Percentiles rank a stretch among this genome's conserved stretches.
phyloP scores from a whole-genome alignment of 92 coral and sea anemone species.

The Pocillopora meandrina region DNA sequence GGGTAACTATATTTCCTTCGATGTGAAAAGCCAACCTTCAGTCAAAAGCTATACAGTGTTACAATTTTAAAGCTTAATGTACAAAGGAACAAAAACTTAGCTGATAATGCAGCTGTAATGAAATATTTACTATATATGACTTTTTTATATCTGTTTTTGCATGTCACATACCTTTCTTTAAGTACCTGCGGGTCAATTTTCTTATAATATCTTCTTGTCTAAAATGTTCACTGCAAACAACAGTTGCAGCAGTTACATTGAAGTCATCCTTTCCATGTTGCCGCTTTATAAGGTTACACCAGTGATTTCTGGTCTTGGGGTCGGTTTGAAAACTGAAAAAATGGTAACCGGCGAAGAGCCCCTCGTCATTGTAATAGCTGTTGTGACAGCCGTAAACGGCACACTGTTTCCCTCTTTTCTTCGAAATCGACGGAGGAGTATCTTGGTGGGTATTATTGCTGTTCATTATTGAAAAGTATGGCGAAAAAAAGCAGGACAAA shows the following conservation, averaged over 20 bases:
- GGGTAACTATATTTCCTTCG: too few species aligned
- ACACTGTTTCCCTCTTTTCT: constrained; percentile 61
- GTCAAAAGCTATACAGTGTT: too few species aligned
- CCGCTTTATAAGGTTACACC: constrained; percentile 64
- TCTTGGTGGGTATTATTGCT: too few species aligned
- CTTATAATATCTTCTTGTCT: constrained; percentile 35
- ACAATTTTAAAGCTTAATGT: constrained; percentile 13
- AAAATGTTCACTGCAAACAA: constrained; percentile 56
- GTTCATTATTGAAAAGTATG: constrained; percentile 6
- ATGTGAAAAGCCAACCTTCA: too few species aligned
- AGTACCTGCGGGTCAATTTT: constrained; percentile 17
- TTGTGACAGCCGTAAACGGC: constrained; percentile 47
- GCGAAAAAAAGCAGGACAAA: constrained; percentile 3
- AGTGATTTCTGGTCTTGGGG: constrained; percentile 42
- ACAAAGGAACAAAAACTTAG: constrained; percentile 24
- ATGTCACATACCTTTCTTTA: constrained; percentile 34
- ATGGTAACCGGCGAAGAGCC: constrained; percentile 39
- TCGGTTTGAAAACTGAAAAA: constrained; percentile 56
- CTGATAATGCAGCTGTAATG: constrained; percentile 18
- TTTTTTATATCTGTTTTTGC: constrained; percentile 24
- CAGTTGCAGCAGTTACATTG: constrained; percentile 50
- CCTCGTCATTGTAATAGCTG: constrained; percentile 39
- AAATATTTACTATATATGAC: constrained; percentile 26
- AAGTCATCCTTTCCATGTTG: constrained; percentile 62
- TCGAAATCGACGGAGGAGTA: too few species aligned